phyloP scores from a whole-genome alignment of 2,113 vertebrate genomes.

The Cheilinus undulatus region DNA sequence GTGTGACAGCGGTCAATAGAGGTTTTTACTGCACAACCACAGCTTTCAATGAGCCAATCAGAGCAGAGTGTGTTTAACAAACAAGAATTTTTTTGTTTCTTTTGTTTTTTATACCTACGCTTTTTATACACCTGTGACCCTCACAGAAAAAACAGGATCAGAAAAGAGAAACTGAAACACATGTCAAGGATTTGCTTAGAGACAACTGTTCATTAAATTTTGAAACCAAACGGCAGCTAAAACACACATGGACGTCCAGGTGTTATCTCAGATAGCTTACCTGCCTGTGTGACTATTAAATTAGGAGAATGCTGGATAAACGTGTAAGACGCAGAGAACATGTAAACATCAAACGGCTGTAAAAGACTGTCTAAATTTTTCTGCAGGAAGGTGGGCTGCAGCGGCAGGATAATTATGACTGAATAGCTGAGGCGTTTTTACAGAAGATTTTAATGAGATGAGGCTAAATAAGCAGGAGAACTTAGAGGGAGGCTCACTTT shows the following conservation, averaged over 20 bases:
- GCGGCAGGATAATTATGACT: not conserved
- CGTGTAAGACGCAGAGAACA: not conserved
- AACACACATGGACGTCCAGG: not conserved
- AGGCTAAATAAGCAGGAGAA: not conserved
- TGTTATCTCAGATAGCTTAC: not conserved
- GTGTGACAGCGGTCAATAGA: constrained; percentile 35
- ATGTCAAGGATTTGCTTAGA: not conserved
- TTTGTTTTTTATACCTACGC: no score
- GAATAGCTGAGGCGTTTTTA: not conserved
- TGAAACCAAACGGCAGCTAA: not conserved
- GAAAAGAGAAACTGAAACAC: not conserved
- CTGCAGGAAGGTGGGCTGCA: not conserved
- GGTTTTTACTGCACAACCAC: constrained; percentile 26
- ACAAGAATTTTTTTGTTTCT: not conserved
- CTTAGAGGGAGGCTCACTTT: no score
- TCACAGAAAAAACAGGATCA: no score
- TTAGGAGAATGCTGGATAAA: not conserved
- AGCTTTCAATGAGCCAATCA: constrained; percentile 15
- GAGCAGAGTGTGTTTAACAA: not conserved
- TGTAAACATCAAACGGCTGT: not conserved
- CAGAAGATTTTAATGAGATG: not conserved
- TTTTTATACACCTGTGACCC: no score
- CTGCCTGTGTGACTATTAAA: not conserved
- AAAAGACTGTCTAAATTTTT: not conserved
- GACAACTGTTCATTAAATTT: not conserved